Percentiles rank a stretch among this genome's conserved stretches.
Conservation (phyloP, 2,797 vertebrate genomes). For the Anas bahamensis region DNA sequence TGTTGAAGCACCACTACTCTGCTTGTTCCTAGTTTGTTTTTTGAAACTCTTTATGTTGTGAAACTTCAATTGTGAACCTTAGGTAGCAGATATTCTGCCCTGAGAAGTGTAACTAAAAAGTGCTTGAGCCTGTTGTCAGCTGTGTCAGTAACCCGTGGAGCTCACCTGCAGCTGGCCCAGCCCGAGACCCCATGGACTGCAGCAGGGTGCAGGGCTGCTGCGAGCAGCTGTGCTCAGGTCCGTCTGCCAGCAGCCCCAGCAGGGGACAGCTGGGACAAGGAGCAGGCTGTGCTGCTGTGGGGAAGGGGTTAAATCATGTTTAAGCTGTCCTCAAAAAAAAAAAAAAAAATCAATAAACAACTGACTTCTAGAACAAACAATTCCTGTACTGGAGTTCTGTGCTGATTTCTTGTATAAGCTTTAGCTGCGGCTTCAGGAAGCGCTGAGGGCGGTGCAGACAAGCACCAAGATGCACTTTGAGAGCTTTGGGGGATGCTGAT, state of each 20-base stretch:
- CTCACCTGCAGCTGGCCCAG: background rate
- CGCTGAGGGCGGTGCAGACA: accelerated
- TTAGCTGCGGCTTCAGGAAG: accelerated
- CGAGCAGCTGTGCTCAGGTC: background rate
- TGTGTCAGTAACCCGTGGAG: background rate
- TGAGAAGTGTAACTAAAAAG: background rate
- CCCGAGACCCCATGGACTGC: background rate
- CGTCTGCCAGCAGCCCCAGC: background rate
- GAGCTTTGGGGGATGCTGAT: accelerated
- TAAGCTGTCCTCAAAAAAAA: slow-evolving; percentile 2
- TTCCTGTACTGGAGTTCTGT: background rate
- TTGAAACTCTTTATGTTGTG: slow-evolving; percentile 1
- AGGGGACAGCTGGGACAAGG: background rate
- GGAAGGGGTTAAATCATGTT: background rate
- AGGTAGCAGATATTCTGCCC: slow-evolving; percentile 37
- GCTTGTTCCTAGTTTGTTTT: slow-evolving; percentile 12
- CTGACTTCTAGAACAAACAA: background rate
- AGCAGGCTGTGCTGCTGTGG: background rate
- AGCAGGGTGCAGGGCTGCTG: accelerated
- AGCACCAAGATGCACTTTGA: background rate
- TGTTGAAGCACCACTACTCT: background rate
- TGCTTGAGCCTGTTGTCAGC: accelerated
- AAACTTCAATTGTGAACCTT: background rate
- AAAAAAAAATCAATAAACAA: background rate
- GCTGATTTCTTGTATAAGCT: background rate